These are phyloP conservation scores for Melipona bicolor DNA, from an alignment of 2,888 invertebrate genomes.

Conservation along the genomic window DNA sequence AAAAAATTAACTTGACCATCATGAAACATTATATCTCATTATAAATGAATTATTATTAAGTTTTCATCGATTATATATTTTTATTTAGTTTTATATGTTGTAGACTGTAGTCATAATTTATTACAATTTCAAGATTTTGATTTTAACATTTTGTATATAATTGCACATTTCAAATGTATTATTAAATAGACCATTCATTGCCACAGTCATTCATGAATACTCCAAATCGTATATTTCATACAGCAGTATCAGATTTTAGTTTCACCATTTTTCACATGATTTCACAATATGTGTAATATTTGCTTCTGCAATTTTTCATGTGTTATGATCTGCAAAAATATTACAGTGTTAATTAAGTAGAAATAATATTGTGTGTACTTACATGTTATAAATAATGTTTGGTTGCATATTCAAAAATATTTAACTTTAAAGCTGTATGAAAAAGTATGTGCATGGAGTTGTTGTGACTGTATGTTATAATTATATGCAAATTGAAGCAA, in stretches of 20 bases:
- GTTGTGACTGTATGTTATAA: conserved; percentile 60
- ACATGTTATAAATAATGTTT: conserved; percentile 69
- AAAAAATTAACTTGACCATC: conserved; percentile 24
- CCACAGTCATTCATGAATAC: conserved; percentile 60
- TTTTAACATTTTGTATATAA: conserved; percentile 41
- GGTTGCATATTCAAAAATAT: conserved; percentile 48
- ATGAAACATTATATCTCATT: conserved; percentile 24
- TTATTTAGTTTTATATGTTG: conserved; percentile 39
- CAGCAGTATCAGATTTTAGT: conserved; percentile 65
- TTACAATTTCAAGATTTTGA: conserved; percentile 42
- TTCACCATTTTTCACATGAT: conserved; percentile 58
- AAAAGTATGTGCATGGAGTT: conserved; percentile 64
- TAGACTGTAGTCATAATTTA: conserved; percentile 44
- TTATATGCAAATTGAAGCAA: conserved; percentile 39
- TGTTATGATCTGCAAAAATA: conserved; percentile 70
- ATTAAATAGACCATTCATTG: conserved; percentile 49
- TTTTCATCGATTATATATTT: conserved; percentile 29
- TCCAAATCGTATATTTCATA: conserved; percentile 62
- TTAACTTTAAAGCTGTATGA: conserved; percentile 58
- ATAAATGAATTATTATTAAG: conserved; percentile 23
- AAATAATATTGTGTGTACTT: conserved; percentile 69
- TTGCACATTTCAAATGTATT: conserved; percentile 45
- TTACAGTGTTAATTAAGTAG: conserved; percentile 64
- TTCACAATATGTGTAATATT: conserved; percentile 61
- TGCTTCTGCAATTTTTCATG: conserved; percentile 72